Evolutionary conservation across 2,113 vertebrate genomes (phyloP), one percentile per base, ranked within the genome.

Genomic region (Ptychochromis oligacanthus): DNA sequence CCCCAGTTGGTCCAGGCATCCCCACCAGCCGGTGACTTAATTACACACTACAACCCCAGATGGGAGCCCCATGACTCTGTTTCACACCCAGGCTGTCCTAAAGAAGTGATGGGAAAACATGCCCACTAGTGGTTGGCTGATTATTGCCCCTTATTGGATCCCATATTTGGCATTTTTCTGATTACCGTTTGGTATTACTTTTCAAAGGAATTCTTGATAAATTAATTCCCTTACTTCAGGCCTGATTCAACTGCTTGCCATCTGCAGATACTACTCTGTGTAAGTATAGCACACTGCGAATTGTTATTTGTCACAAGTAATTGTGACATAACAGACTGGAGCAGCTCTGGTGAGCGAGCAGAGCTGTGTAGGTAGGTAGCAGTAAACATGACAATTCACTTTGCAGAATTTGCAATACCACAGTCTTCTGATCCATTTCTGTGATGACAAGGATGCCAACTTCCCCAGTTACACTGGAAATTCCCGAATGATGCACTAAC

Each of bases 21-120:
- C 40, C 43, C 59, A 76, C 2, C 64, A 36, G 31, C 78, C n/a
- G 62, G 54, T 1, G 6, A 24, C 24, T 60, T 83, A n/a, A 61
- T 72, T 77, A 67, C 34, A 80, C 65, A 82, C 55, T 36, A 80
- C 56, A 80, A 81, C n/a, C 64, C 38, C 36, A 85, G 83, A 84
- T 49, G 54, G 85, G 72, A 74, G 49, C 62, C 22, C 43, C 40
- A 6, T 58, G 67, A 65, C 75, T 75, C 80, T 26, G 60, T 24
- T 78, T 80, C 61, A 82, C 64, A 81, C 70, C 74, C 82, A 83
- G 65, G 28, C 82, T 75, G 75, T 79, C 70, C 38, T 67, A 4
- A 14, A 26, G 38, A 7, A 17, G 38, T 26, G 38, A 3, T 46
- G 22, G 38, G 14, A 0, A 26, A 67, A 67, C 0, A 67, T 2